Evolutionary conservation across 2,888 invertebrate genomes (phyloP).

Genomic region (Serripes groenlandicus): DNA sequence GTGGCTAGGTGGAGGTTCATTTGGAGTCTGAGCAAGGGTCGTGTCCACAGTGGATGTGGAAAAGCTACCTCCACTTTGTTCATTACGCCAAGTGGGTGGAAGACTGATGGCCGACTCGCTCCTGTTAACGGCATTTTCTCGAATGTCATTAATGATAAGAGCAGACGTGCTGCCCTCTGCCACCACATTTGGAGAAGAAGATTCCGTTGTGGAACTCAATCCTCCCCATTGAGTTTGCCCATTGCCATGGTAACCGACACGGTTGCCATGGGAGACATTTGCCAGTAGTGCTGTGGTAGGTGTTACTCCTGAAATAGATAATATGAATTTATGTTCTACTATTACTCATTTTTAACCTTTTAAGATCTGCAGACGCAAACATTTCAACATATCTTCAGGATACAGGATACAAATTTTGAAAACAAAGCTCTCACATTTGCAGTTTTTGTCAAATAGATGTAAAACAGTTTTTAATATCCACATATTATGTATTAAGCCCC

Average conservation of each 20-base stretch:
- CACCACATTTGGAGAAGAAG: slow-evolving; percentile 49
- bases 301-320: slow-evolving; percentile 86
- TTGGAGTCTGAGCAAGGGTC: slow-evolving; percentile 88
- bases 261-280: slow-evolving; percentile 45
- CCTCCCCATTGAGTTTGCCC: slow-evolving; percentile 63
- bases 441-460: too few relatives aligned
- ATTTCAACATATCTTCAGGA: too few relatives aligned
- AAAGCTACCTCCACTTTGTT: slow-evolving; percentile 80
- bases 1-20: slow-evolving; percentile 85
- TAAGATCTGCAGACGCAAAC: too few relatives aligned
- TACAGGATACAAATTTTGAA: too few relatives aligned
- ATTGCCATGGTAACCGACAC: slow-evolving; percentile 65
- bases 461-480: too few relatives aligned
- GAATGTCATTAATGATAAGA: slow-evolving; percentile 67
- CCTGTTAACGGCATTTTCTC: slow-evolving; percentile 41
- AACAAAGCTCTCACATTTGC: too few relatives aligned
- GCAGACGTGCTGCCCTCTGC: slow-evolving; percentile 65
- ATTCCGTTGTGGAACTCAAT: slow-evolving; percentile 50
- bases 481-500: too few relatives aligned
- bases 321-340: too few relatives aligned
- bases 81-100: slow-evolving; percentile 53
- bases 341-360: too few relatives aligned
- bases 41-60: slow-evolving; percentile 89
- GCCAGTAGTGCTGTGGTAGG: slow-evolving; percentile 86
- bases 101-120: slow-evolving; percentile 41